Base-by-base conservation (phyloP, 2,797 vertebrate genomes). In the Gorsachius magnificus region DNA sequence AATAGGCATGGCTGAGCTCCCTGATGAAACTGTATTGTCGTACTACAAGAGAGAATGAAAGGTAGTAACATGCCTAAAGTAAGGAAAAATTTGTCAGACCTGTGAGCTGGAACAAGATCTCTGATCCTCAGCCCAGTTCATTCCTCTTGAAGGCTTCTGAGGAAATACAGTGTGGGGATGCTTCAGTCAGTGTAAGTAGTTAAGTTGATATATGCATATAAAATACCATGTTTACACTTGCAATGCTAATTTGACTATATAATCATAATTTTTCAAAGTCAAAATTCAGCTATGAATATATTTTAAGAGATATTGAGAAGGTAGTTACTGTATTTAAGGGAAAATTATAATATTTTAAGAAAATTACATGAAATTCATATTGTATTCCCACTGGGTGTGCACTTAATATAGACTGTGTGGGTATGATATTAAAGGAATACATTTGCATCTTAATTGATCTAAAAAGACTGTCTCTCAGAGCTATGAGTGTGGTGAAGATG, bases 121-220 rank as follows among this genome's bases (percentile, higher is more conserved):
- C 26, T 28, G n/a, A 54, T n/a, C 33, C 24, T 86, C 35, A 51
- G 2, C 11, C 10, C 9, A 1, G 8, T 19, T 22, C 0, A 0
- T 41, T 70, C 35, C 10, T 41, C 0, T 1, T 72, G 61, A 38
- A 77, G 48, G 35, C 25, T n/a, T 72, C 60, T 64, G 28, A 86
- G 43, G 64, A 90, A 60, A 16, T 20, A 6, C 10, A 5, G 5
- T 5, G 5, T 60, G 56, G 17, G 38, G 45, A 24, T 91, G 53
- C 56, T 61, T 72, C 43, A 15, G n/a, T 13, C 35, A 20, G 5
- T 16, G 13, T 54, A 78, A 57, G 69, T 74, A 35, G 36, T 36
- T 61, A 70, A 72, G 10, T 19, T 66, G 4, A 51, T 33, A 22
- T 21, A 25, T 5, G 3, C 21, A 7, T 51, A 29, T 66, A 58